Evolutionary conservation across 1,140 invertebrate species (phyloP), one percentile per base, ranked within the genome.

Genomic region (Cheumatopsyche charites): DNA sequence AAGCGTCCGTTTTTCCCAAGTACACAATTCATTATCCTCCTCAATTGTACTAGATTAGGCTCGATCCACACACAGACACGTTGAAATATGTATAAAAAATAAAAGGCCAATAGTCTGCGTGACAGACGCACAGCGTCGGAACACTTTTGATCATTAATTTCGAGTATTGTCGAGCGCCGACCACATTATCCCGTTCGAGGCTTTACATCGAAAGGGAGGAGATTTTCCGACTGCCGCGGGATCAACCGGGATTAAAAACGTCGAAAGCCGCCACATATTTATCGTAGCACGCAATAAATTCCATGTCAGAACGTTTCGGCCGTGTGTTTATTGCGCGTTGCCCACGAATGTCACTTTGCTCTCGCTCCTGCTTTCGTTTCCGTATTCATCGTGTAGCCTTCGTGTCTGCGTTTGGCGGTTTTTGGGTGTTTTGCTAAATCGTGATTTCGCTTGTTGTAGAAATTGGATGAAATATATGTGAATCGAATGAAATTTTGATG

Each of bases 121-220:
- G 62, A 63, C 62, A 63, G 41, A 42, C 26, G 41, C 58, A 26
- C 52, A 21, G 52, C 23, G 9, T 12, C 52, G 17, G n/a, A n/a
- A n/a, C 29, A 63, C 62, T 58, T 58, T 58, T 63, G 62, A 63
- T 63, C 62, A 63, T 63, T 63, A 63, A 63, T 63, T 63, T 63
- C 41, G 62, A 63, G 62, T 63, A 63, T 63, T 63, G 62, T 63
- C 41, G 62, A 63, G 41, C 41, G 12, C n/a, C 12, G 29, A 23
- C 62, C 62, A 63, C 29, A 63, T 63, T 63, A 63, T 42, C 62
- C 62, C 29, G 62, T 63, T 63, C 41, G 62, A 63, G 62, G 62
- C 41, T 63, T 63, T 42, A 63, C 62, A 63, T 63, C 62, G 41
- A 63, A 63, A 63, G 62, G 62, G 62, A 42, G 62, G 62, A 63